Base-by-base conservation (phyloP, 2,113 vertebrate species). In the Choloepus hoffmanni region DNA sequence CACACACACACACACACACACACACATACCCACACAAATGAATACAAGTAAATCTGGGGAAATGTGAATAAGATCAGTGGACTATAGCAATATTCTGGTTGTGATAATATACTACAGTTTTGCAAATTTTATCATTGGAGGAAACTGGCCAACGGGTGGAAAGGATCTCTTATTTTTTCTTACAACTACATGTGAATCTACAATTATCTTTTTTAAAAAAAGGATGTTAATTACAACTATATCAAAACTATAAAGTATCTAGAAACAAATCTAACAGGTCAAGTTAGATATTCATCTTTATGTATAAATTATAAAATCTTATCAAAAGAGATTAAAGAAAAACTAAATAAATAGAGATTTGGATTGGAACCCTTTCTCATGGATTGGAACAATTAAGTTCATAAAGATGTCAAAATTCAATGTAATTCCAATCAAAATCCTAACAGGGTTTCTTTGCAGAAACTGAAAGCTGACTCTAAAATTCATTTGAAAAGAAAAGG, bases 101-200 rank as follows among this genome's bases (percentile, higher is more conserved):
- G 3, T 67, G 73, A 53, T 55, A 78, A 28, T 78, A 74, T 53
- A 76, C 23, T 78, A 53, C 5, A 85, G 63, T 67, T 85, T 73
- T 68, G 2, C 19, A 92, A 84, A 85, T 8, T 28, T 91, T 83
- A 84, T 40, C 33, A 30, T 67, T 58, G 26, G 40, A 23, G 26
- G 50, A 40, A 95, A 92, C 48, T 19, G 4, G 15, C 21, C 55
- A 67, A 89, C 85, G 30, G 21, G 12, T 55, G 68, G 3, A 62
- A 94, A 16, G 15, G 60, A 82, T 11, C 67, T 63, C 45, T 74
- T 86, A 85, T 58, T 78, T 83, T 72, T 83, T 86, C 84, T 92
- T 91, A 70, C 1, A 87, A 87, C 5, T n/a, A 2, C 70, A 83
- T n/a, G 28, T 83, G 28, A 89, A 67, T 55, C 33, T 53, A 92